These are phyloP conservation scores for Avahi laniger DNA, from an alignment of 2,797 vertebrate species.

Conservation along the genomic window DNA sequence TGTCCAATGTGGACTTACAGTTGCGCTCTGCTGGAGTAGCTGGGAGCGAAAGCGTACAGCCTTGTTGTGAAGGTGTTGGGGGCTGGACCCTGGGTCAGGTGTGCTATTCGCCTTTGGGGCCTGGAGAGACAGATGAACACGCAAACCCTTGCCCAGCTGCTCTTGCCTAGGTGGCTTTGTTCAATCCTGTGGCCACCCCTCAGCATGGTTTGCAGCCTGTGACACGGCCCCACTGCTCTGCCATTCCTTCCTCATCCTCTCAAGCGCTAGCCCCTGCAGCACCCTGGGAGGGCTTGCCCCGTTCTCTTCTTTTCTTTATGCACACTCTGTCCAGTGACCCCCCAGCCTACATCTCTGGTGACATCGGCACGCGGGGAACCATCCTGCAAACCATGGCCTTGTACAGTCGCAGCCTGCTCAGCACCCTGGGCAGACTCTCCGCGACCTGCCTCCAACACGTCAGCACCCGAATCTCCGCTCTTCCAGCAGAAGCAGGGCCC, in stretches of 20 bases:
- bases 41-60: too few relatives aligned
- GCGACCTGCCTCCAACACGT: not conserved
- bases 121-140: not conserved
- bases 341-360: not conserved
- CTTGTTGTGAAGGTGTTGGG: too few relatives aligned
- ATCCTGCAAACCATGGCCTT: not conserved
- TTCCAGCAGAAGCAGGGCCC: not conserved
- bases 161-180: too few relatives aligned
- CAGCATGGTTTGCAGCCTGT: not conserved
- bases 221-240: too few relatives aligned
- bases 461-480: too few relatives aligned
- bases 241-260: not conserved
- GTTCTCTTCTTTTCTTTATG: not conserved
- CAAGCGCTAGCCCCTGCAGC: not conserved
- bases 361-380: not conserved
- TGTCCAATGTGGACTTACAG: too few relatives aligned
- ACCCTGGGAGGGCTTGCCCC: accelerated
- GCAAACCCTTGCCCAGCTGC: too few relatives aligned
- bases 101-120: not conserved
- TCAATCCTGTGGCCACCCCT: not conserved
- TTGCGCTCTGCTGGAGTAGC: too few relatives aligned
- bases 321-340: not conserved
- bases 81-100: too few relatives aligned
- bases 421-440: not conserved
- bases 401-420: not conserved